Percentiles rank a stretch among this genome's conserved stretches.
Conservation (phyloP, 1,140 invertebrate species). For the Cotesia glomerata region DNA sequence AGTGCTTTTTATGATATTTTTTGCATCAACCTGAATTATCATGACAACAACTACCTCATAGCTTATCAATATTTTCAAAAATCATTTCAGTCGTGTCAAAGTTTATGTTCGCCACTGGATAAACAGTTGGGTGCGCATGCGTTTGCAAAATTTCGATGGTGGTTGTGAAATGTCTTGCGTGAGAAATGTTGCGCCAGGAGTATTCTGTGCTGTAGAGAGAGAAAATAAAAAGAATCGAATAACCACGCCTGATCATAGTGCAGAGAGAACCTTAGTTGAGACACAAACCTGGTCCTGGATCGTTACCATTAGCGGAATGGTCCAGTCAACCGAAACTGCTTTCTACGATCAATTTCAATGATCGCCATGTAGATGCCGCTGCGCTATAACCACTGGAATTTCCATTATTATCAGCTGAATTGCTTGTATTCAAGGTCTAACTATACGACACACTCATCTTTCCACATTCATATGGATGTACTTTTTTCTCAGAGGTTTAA, state of each 20-base stretch:
- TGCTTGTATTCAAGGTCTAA: background rate
- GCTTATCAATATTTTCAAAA: too few relatives aligned
- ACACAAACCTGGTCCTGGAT: slow-evolving; percentile 57
- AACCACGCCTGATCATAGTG: slow-evolving; percentile 40
- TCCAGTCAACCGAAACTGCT: slow-evolving; percentile 43
- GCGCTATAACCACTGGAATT: slow-evolving; percentile 60
- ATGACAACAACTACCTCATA: too few relatives aligned
- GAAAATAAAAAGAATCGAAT: background rate
- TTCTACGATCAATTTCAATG: slow-evolving; percentile 63
- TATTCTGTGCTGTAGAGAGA: background rate
- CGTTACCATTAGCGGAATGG: slow-evolving; percentile 65
- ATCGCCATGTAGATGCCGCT: slow-evolving; percentile 63
- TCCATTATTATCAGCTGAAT: slow-evolving; percentile 18
- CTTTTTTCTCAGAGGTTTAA: too few relatives aligned
- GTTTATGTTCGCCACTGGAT: too few relatives aligned
- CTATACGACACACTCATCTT: background rate
- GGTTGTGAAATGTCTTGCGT: background rate
- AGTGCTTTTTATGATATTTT: too few relatives aligned
- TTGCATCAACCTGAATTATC: too few relatives aligned
- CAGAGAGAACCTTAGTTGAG: slow-evolving; percentile 52
- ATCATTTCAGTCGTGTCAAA: too few relatives aligned
- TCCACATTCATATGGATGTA: background rate
- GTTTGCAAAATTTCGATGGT: background rate
- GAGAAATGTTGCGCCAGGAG: slow-evolving; percentile 4
- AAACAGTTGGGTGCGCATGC: background rate